Percentiles rank a stretch among this genome's conserved stretches.
These are phyloP conservation scores for Alloscopus bannaensis DNA, from an alignment of 2,888 invertebrate species.

Conservation along the genomic window DNA sequence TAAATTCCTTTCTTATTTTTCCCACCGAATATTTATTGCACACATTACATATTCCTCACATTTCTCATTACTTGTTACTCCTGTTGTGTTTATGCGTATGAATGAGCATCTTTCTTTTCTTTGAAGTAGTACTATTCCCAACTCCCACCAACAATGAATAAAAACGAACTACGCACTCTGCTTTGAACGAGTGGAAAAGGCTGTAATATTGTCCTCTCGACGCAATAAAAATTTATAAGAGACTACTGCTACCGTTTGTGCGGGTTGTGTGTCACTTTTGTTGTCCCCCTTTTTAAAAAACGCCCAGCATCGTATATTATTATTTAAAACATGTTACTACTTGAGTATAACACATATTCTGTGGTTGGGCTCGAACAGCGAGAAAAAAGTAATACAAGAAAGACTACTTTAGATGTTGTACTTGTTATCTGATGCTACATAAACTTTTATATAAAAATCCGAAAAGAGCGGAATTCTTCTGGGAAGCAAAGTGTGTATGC, in stretches of 20 bases:
- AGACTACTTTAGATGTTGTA: constrained; percentile 12
- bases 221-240: constrained; percentile 29
- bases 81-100: too few relatives aligned
- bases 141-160: too few relatives aligned
- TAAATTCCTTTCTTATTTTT: too few relatives aligned
- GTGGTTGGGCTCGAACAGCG: neutral
- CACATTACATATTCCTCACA: too few relatives aligned
- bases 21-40: too few relatives aligned
- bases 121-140: too few relatives aligned
- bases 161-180: too few relatives aligned
- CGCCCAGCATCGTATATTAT: constrained; percentile 23
- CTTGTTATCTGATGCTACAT: constrained; percentile 3
- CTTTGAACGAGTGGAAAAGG: constrained; percentile 6
- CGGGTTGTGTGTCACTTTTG: constrained; percentile 6
- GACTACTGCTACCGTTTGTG: too few relatives aligned
- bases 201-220: constrained; percentile 24
- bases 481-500: too few relatives aligned
- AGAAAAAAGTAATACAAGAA: constrained; percentile 6
- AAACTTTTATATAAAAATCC: too few relatives aligned
- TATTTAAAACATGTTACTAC: neutral
- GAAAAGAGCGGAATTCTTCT: neutral
- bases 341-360: neutral
- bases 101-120: too few relatives aligned
- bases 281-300: constrained; percentile 26
- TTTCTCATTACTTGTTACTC: too few relatives aligned